These are phyloP conservation scores for Epizoanthus rinbou DNA, from an alignment of 92 coral and sea anemone species.

Conservation along the genomic window DNA sequence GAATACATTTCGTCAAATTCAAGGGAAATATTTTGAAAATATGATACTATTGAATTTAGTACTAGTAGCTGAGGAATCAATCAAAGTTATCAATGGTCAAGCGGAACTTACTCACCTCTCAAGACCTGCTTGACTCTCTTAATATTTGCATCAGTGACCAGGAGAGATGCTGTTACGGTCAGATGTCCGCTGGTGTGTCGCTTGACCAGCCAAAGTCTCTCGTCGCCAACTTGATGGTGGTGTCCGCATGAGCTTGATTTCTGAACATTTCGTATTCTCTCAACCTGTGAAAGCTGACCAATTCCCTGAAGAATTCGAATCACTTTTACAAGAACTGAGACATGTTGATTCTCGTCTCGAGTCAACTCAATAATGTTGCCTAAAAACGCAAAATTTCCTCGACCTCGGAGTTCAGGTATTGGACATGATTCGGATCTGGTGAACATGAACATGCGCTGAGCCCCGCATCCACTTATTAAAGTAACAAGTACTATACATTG, in stretches of 20 bases:
- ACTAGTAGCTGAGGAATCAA: too few species aligned
- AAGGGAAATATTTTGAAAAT: too few species aligned
- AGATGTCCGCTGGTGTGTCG: slow-evolving; percentile 78
- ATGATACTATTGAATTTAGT: neutral
- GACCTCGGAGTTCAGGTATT: slow-evolving; percentile 69
- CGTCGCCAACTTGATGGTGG: slow-evolving; percentile 75
- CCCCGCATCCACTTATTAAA: neutral
- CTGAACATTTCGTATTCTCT: slow-evolving; percentile 59
- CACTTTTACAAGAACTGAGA: slow-evolving; percentile 61
- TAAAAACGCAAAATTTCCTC: slow-evolving; percentile 62
- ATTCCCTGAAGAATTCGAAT: slow-evolving; percentile 57
- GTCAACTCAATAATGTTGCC: slow-evolving; percentile 60
- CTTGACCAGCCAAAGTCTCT: slow-evolving; percentile 78
- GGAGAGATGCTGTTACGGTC: slow-evolving; percentile 66
- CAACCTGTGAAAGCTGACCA: slow-evolving; percentile 26
- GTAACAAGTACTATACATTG: neutral
- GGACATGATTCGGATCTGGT: slow-evolving; percentile 59
- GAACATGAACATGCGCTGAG: slow-evolving; percentile 31
- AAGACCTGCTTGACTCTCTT: slow-evolving; percentile 7
- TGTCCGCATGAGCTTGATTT: slow-evolving; percentile 79
- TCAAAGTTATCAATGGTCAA: too few species aligned
- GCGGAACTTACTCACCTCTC: slow-evolving; percentile 5
- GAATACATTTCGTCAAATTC: too few species aligned
- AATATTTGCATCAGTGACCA: slow-evolving; percentile 30
- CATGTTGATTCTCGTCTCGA: slow-evolving; percentile 49